These are phyloP conservation scores for Grapholita molesta DNA, from an alignment of 1,140 invertebrate genomes.

Conservation along the genomic window DNA sequence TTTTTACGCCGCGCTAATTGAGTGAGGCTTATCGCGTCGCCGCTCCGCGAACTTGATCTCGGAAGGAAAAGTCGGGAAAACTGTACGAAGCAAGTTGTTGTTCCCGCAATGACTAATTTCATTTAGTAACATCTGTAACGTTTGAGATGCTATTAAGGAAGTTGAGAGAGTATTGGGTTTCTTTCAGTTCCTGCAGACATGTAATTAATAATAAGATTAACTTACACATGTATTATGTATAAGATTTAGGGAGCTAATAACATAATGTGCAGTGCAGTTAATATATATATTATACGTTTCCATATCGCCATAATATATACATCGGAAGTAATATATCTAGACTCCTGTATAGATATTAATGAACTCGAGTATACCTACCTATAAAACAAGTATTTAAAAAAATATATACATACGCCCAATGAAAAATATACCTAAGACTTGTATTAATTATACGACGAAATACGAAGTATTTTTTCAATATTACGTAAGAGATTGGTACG, in stretches of 20 bases:
- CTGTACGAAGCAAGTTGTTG: not conserved
- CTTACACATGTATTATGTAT: too few species aligned
- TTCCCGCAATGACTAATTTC: not conserved
- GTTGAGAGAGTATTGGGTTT: not conserved
- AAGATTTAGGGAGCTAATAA: too few species aligned
- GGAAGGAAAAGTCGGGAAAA: conserved; percentile 5
- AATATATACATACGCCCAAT: too few species aligned
- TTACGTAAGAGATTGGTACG: not conserved
- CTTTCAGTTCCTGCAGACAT: not conserved
- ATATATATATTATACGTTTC: too few species aligned
- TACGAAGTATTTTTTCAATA: not conserved
- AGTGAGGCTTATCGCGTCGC: conserved; percentile 20
- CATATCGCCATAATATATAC: too few species aligned
- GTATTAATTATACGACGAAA: not conserved
- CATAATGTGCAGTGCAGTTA: too few species aligned
- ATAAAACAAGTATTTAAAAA: too few species aligned
- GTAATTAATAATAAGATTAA: too few species aligned
- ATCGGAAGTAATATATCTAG: too few species aligned
- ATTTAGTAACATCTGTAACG: not conserved
- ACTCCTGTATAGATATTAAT: too few species aligned
- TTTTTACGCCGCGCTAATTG: conserved; percentile 19
- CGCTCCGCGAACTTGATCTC: conserved; percentile 4
- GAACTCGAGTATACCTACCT: too few species aligned
- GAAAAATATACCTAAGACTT: not conserved
- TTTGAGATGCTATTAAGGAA: not conserved